phyloP scores from a whole-genome alignment of 2,888 invertebrate species.

The Teinopalpus imperialis region DNA sequence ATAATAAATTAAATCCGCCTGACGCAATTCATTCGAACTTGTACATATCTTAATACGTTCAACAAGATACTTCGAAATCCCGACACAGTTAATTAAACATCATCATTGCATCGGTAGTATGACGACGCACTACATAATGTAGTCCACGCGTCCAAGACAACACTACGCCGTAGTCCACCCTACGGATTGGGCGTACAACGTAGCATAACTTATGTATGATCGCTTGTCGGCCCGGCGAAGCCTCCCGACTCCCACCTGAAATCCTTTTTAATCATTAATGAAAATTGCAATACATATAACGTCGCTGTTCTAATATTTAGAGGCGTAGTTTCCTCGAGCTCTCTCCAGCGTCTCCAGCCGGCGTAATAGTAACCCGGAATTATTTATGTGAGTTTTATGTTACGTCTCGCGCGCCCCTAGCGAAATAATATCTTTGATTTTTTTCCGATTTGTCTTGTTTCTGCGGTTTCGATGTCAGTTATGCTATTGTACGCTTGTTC shows the following conservation, averaged over 20 bases:
- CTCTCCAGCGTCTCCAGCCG: slow-evolving; percentile 39
- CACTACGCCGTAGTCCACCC: slow-evolving; percentile 55
- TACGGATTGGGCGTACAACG: slow-evolving; percentile 59
- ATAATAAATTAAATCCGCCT: too few relatives aligned
- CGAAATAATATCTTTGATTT: slow-evolving; percentile 70
- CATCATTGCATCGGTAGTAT: slow-evolving; percentile 29
- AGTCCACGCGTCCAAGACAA: slow-evolving; percentile 49
- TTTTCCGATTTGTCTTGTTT: slow-evolving; percentile 18
- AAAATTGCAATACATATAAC: slow-evolving; percentile 81
- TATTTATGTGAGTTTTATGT: slow-evolving; percentile 76
- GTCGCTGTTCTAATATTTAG: slow-evolving; percentile 73
- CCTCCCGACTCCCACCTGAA: slow-evolving; percentile 52
- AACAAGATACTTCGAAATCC: too few relatives aligned
- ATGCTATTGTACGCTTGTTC: background rate
- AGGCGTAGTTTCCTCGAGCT: slow-evolving; percentile 62
- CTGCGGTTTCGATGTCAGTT: background rate
- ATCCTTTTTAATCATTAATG: slow-evolving; percentile 73
- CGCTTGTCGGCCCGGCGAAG: slow-evolving; percentile 48
- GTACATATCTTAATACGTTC: too few relatives aligned
- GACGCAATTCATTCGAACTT: too few relatives aligned
- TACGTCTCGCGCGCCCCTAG: slow-evolving; percentile 57
- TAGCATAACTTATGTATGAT: slow-evolving; percentile 60
- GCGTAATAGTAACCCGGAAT: slow-evolving; percentile 70
- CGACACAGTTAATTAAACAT: background rate
- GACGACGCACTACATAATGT: slow-evolving; percentile 52